phyloP scores from a whole-genome alignment of 2,888 invertebrate genomes.

The Julus scandinavius region DNA sequence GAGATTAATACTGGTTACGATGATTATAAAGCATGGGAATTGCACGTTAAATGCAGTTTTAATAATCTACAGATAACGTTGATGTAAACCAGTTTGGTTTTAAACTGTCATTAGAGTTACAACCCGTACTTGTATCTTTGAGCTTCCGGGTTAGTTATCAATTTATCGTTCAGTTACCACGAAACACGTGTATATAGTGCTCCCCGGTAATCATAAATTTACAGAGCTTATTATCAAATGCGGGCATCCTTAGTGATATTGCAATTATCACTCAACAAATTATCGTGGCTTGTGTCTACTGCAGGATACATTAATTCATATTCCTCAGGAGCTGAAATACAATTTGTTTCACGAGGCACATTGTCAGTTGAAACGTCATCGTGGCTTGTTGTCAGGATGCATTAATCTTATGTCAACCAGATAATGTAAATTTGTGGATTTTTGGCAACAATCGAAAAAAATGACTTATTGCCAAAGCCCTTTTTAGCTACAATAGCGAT shows the following conservation, averaged over 20 bases:
- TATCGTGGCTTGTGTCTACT: not conserved
- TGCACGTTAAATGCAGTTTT: too few species aligned
- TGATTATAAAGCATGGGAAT: too few species aligned
- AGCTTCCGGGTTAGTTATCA: not conserved
- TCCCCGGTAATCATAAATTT: not conserved
- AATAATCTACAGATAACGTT: too few species aligned
- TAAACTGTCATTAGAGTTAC: not conserved
- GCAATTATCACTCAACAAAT: conserved; percentile 10
- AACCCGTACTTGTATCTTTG: not conserved
- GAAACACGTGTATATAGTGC: not conserved
- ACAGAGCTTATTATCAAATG: not conserved
- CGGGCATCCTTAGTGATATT: conserved; percentile 23
- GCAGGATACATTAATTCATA: conserved; percentile 15
- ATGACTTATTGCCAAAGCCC: too few species aligned
- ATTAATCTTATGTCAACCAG: not conserved
- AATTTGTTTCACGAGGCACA: not conserved
- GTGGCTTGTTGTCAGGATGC: not conserved
- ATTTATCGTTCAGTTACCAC: not conserved
- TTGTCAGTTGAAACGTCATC: not conserved
- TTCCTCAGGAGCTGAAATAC: not conserved
- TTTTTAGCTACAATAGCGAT: too few species aligned
- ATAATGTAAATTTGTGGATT: not conserved
- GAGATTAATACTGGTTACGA: too few species aligned
- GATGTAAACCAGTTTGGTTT: too few species aligned
- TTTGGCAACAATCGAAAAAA: not conserved